Conservation (phyloP, 2,888 invertebrate species). For the Caenorhabditis macrosperma region DNA sequence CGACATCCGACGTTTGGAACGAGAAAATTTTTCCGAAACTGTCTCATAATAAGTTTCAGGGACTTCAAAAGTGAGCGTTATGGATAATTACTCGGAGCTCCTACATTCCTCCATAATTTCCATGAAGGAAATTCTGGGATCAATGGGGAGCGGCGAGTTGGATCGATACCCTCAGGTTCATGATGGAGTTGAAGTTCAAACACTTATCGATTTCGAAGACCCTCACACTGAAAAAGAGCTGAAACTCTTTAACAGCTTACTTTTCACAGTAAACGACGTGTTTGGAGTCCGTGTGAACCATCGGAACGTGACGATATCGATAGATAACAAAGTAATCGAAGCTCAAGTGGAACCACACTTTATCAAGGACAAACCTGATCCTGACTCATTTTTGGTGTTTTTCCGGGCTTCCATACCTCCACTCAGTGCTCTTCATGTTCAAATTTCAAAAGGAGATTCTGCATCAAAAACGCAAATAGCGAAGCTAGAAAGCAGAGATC, state of each 20-base stretch:
- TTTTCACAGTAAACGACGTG: conserved; percentile 47
- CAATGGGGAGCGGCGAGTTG: conserved; percentile 32
- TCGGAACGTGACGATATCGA: conserved; percentile 10
- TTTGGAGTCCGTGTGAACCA: conserved; percentile 48
- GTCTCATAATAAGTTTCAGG: conserved; percentile 83
- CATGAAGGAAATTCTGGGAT: conserved; percentile 52
- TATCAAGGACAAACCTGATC: conserved; percentile 45
- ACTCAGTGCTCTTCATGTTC: conserved; percentile 46
- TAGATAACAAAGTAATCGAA: conserved; percentile 43
- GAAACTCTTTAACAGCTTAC: conserved; percentile 56
- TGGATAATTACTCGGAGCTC: conserved; percentile 87
- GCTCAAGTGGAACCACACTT: conserved; percentile 69
- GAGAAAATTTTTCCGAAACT: conserved; percentile 5
- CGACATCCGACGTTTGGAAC: no score
- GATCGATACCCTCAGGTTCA: conserved; percentile 22
- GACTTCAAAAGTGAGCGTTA: conserved; percentile 92
- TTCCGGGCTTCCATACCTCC: conserved; percentile 58
- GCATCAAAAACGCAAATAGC: conserved; percentile 44
- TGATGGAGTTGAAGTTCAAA: conserved; percentile 34
- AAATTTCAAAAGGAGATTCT: conserved; percentile 36
- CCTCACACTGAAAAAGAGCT: conserved; percentile 2
- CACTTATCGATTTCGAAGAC: conserved; percentile 13
- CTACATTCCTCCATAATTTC: conserved; percentile 54
- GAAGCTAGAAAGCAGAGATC: conserved; percentile 15
- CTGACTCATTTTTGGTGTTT: conserved; percentile 44